A percentile compares a stretch with the other conserved stretches of the same genome.
phyloP scores from a whole-genome alignment of 2,888 invertebrate species.

The Hetaerina titia region DNA sequence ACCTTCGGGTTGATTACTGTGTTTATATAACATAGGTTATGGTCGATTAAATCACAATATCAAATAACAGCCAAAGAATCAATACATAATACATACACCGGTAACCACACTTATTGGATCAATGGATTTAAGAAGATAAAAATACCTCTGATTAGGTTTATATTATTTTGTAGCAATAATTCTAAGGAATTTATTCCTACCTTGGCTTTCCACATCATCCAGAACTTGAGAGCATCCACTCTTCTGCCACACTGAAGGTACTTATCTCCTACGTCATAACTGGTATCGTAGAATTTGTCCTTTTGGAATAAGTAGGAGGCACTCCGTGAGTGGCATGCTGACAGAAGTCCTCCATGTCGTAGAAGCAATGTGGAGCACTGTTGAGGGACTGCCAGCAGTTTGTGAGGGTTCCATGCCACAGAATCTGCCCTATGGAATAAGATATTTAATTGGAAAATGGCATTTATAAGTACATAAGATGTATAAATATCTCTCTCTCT shows the following conservation, averaged over 20 bases:
- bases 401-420: slow-evolving; percentile 82
- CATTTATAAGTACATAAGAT: background rate
- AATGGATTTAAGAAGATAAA: too few species aligned
- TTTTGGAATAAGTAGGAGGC: slow-evolving; percentile 81
- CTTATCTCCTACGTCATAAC: slow-evolving; percentile 80
- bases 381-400: slow-evolving; percentile 81
- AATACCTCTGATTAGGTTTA: too few species aligned
- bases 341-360: slow-evolving; percentile 76
- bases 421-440: slow-evolving; percentile 78
- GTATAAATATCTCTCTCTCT: too few species aligned
- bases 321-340: slow-evolving; percentile 77
- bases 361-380: slow-evolving; percentile 80
- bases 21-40: too few species aligned
- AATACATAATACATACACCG: too few species aligned
- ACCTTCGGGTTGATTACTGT: too few species aligned
- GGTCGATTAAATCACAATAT: too few species aligned
- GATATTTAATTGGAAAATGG: background rate
- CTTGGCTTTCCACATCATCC: slow-evolving; percentile 86
- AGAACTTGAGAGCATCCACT: slow-evolving; percentile 85
- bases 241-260: slow-evolving; percentile 85
- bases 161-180: too few species aligned
- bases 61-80: too few species aligned
- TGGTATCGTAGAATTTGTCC: slow-evolving; percentile 80
- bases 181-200: slow-evolving; percentile 73
- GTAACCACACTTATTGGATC: too few species aligned